Evolutionary conservation across 2,888 invertebrate species (phyloP).

Genomic region (Nysson spinosus): DNA sequence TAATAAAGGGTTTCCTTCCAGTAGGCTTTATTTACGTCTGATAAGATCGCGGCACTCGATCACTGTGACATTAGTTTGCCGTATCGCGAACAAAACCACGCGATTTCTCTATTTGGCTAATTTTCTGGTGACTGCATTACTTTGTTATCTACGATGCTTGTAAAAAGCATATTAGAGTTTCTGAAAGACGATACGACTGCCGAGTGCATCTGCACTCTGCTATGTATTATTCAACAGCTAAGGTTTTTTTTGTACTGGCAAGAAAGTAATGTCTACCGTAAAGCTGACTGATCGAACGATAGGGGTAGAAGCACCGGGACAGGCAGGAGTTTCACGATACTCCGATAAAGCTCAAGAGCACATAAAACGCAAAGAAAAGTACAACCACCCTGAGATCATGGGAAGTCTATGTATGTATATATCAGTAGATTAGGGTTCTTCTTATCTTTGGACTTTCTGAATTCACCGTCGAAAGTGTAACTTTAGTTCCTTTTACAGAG

Average conservation of each 20-base stretch:
- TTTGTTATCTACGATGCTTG: slow-evolving; percentile 25
- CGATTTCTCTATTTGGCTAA: slow-evolving; percentile 42
- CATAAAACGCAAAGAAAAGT: slow-evolving; percentile 13
- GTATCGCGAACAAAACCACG: slow-evolving; percentile 25
- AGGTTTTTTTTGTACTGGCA: slow-evolving; percentile 17
- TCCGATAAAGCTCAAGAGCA: slow-evolving; percentile 20
- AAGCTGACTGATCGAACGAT: slow-evolving; percentile 46
- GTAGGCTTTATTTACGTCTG: too few relatives aligned
- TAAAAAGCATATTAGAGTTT: slow-evolving; percentile 39
- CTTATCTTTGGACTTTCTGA: too few relatives aligned
- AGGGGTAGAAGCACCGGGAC: slow-evolving; percentile 1
- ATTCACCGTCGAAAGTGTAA: too few relatives aligned
- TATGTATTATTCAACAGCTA: slow-evolving; percentile 53
- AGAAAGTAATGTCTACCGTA: slow-evolving; percentile 46
- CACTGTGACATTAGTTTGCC: slow-evolving; percentile 31
- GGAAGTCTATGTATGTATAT: background rate
- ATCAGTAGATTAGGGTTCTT: background rate
- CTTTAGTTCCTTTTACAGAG: too few relatives aligned
- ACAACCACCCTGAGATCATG: background rate
- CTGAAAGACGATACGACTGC: slow-evolving; percentile 37
- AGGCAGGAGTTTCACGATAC: background rate
- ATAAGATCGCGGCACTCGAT: slow-evolving; percentile 24
- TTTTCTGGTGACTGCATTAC: slow-evolving; percentile 32
- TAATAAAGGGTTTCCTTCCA: too few relatives aligned
- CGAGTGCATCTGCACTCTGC: slow-evolving; percentile 42